Base-by-base conservation (phyloP, 2,888 invertebrate genomes). In the Listrodromus nycthemerus region DNA sequence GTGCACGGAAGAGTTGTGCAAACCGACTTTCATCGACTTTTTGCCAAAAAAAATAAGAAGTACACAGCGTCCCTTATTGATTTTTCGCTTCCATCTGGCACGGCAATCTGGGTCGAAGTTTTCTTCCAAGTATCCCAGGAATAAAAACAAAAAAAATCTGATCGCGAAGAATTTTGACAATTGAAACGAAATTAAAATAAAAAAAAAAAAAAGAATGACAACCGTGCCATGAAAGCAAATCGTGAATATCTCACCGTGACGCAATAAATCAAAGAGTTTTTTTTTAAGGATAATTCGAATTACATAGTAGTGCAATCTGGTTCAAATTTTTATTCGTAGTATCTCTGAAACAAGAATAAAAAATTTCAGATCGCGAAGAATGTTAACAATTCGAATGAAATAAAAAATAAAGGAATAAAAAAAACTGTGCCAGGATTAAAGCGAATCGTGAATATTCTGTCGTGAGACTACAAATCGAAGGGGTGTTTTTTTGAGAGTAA, bases 11-110 rank as follows among this genome's bases (percentile, higher is more conserved):
- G 84, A 84, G 80, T 84, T 82, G 84, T 75, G 82, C 78, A 86
- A 86, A 86, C 76, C 87, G 88, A 90, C 89, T 90, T 89, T 89
- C 55, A 63, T 69, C 48, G 58, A 74, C 33, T 63, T 76, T 8
- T 2, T 8, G 30, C 69, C 24, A 21, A 19, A 7, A 24, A 24
- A 58, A 24, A 58, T 27, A 58, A 58, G 33, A 33, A 65, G 52
- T 19, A 50, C 45, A 58, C 19, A 13, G 45, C 37, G n/a, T 52
- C 61, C 61, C 52, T 76, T 67, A 52, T 67, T 66, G 55, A 21
- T 21, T 33, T 33, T n/a, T 70, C 4, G 6, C 52, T 70, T 10
- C 45, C 27, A 16, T 45, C 24, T 8, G n/a, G 21, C 58, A 16
- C 10, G 27, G 58, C 21, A 58, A 58, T 58, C 58, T 58, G 58